These are phyloP conservation scores for Zootoca vivipara DNA, from an alignment of 2,113 vertebrate species.

Conservation along the genomic window DNA sequence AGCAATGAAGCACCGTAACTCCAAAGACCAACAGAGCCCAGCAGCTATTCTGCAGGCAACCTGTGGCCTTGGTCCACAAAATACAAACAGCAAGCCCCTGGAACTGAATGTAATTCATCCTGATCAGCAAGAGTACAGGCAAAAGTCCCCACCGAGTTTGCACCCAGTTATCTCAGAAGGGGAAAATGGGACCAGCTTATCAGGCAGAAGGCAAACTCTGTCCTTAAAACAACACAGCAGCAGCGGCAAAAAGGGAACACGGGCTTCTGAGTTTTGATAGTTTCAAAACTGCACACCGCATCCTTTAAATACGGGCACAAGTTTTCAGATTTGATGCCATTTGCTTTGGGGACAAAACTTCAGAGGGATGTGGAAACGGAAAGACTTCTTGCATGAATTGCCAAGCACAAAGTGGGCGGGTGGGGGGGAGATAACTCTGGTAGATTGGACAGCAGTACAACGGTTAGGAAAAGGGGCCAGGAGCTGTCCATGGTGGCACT, in stretches of 20 bases:
- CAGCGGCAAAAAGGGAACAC: background rate
- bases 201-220: background rate
- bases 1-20: fast-evolving
- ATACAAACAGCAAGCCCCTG: background rate
- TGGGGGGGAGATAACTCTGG: background rate
- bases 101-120: background rate
- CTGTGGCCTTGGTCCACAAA: background rate
- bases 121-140: background rate
- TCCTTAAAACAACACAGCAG: background rate
- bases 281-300: background rate
- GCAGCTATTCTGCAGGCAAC: background rate
- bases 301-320: background rate
- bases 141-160: background rate
- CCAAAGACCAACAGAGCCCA: background rate
- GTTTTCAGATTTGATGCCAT: background rate
- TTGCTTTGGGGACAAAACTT: background rate
- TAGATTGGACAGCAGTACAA: slow-evolving; percentile 8
- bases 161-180: background rate
- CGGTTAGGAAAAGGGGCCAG: slow-evolving; percentile 3
- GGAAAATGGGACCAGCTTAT: background rate
- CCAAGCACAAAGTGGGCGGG: background rate
- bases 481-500: slow-evolving; percentile 75
- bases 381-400: too few relatives aligned
- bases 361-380: background rate
- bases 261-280: background rate